A percentile compares a stretch with the other conserved stretches of the same genome.
phyloP scores from a whole-genome alignment of 1,140 invertebrate species.

The Aphaenogaster ashmeadi region DNA sequence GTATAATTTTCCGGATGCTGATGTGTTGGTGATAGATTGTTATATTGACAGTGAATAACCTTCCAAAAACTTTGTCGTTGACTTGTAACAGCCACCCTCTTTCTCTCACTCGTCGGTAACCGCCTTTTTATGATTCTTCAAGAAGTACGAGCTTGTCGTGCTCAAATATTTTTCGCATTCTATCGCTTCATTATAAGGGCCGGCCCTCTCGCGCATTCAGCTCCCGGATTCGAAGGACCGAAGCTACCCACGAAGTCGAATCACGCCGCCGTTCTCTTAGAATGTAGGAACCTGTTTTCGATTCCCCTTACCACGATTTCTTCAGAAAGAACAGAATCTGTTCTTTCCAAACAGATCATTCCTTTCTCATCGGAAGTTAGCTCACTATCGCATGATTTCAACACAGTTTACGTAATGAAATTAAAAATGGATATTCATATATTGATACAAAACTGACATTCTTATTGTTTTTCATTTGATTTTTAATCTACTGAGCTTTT shows the following conservation, averaged over 20 bases:
- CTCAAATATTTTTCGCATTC: constrained; percentile 84
- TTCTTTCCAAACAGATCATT: constrained; percentile 17
- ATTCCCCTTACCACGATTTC: constrained; percentile 37
- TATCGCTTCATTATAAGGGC: constrained; percentile 84
- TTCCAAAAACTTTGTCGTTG: not conserved
- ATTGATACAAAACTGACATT: no score
- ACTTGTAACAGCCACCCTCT: constrained; percentile 12
- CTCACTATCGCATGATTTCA: not conserved
- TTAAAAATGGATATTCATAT: not conserved
- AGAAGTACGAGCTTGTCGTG: constrained; percentile 80
- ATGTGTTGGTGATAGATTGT: not conserved
- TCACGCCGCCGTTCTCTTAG: constrained; percentile 78
- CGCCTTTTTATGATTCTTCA: constrained; percentile 76
- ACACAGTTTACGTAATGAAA: not conserved
- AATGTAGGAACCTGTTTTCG: constrained; percentile 75
- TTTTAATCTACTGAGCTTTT: no score
- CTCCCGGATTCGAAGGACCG: constrained; percentile 72
- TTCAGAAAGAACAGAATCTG: constrained; percentile 19
- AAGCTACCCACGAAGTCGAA: constrained; percentile 74
- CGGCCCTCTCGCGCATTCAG: constrained; percentile 53
- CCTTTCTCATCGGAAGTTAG: constrained; percentile 25
- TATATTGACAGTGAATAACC: not conserved
- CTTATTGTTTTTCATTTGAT: no score
- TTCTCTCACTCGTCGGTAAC: constrained; percentile 24
- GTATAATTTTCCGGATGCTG: not conserved